These are phyloP conservation scores for Chrysopa pallens DNA, from an alignment of 1,140 invertebrate genomes.

Conservation along the genomic window DNA sequence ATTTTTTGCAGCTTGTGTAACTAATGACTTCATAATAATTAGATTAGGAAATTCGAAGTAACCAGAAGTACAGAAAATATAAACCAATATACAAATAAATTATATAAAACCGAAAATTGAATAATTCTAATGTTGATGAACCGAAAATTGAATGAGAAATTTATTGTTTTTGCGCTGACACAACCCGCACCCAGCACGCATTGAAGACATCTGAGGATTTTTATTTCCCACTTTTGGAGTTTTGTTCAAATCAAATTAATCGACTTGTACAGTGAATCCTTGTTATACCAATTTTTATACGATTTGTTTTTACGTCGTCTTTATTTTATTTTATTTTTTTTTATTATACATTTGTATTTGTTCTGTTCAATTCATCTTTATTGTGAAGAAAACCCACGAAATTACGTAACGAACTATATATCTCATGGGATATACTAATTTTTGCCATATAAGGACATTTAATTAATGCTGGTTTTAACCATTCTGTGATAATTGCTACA, in stretches of 20 bases:
- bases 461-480: constrained; percentile 14
- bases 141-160: constrained; percentile 1
- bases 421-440: background rate
- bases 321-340: background rate
- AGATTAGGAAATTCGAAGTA: constrained; percentile 37
- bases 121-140: constrained; percentile 25
- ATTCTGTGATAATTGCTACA: constrained; percentile 30
- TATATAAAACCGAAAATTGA: background rate
- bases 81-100: no score
- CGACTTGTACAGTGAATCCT: background rate
- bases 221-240: constrained; percentile 28
- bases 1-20: constrained; percentile 58
- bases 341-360: no score
- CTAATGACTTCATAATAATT: constrained; percentile 48
- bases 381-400: no score
- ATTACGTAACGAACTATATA: no score
- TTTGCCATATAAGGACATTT: constrained; percentile 18
- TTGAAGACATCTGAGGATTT: constrained; percentile 82
- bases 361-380: no score
- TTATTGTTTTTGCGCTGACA: constrained; percentile 19
- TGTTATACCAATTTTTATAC: background rate
- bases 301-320: background rate
- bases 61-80: constrained; percentile 18
- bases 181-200: constrained; percentile 68
- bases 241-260: constrained; percentile 7